Percentiles rank a stretch among this genome's conserved stretches.
Evolutionary conservation across 1,140 invertebrate species (phyloP).

Genomic region (Drosophila micromelanica): DNA sequence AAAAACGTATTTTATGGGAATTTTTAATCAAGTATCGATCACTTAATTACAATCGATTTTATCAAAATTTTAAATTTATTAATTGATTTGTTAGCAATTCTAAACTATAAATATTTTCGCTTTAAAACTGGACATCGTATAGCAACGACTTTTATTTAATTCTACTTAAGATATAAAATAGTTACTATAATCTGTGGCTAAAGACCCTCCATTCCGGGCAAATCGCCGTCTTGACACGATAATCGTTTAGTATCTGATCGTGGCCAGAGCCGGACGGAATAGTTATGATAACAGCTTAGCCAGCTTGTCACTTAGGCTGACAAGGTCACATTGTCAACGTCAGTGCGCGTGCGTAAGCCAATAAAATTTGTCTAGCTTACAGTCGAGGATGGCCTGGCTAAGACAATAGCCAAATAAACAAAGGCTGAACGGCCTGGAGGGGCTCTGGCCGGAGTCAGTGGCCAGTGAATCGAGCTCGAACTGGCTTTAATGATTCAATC

Average conservation of each 20-base stretch:
- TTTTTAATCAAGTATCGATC: not conserved
- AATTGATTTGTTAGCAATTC: too few relatives aligned
- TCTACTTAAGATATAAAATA: too few relatives aligned
- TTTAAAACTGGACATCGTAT: too few relatives aligned
- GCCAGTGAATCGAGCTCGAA: slow-evolving; percentile 56
- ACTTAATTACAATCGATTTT: not conserved
- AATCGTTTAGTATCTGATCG: slow-evolving; percentile 15
- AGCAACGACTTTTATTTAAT: too few relatives aligned
- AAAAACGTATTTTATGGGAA: not conserved
- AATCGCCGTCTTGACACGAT: not conserved
- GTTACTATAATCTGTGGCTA: too few relatives aligned
- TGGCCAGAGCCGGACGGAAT: slow-evolving; percentile 21
- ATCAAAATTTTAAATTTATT: too few relatives aligned
- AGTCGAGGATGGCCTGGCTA: slow-evolving; percentile 33
- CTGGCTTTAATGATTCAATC: slow-evolving; percentile 83
- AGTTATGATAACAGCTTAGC: slow-evolving; percentile 63
- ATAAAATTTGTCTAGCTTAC: slow-evolving; percentile 78
- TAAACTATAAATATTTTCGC: too few relatives aligned
- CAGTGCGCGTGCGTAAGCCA: slow-evolving; percentile 77
- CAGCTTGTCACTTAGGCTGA: slow-evolving; percentile 77
- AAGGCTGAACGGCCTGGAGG: slow-evolving; percentile 51
- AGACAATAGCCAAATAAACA: slow-evolving; percentile 82
- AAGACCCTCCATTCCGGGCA: too few relatives aligned
- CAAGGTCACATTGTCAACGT: slow-evolving; percentile 83
- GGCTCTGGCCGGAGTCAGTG: slow-evolving; percentile 8